These are phyloP conservation scores for Eidolon helvum DNA, from an alignment of 2,113 vertebrate genomes.

Conservation along the genomic window DNA sequence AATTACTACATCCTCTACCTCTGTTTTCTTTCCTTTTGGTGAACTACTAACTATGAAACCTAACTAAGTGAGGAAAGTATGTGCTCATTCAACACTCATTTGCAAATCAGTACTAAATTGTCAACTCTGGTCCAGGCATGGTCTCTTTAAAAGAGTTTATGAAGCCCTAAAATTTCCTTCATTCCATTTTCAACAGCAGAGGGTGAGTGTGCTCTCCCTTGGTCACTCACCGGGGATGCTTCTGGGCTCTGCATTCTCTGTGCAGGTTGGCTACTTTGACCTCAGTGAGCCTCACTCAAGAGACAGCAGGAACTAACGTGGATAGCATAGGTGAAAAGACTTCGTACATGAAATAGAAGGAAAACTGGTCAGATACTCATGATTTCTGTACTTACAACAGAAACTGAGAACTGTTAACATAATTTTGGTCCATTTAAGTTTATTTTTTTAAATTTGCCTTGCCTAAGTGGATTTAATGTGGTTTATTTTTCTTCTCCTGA, in stretches of 20 bases:
- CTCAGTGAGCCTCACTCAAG: background rate
- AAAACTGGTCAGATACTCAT: conserved; percentile 20
- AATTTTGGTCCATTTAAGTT: conserved; percentile 75
- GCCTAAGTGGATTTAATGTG: conserved; percentile 73
- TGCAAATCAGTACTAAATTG: background rate
- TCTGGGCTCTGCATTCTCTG: background rate
- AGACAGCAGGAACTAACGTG: background rate
- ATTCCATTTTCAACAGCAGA: background rate
- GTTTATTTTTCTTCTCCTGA: conserved; percentile 59
- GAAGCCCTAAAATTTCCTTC: background rate
- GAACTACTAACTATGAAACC: background rate
- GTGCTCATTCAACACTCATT: background rate
- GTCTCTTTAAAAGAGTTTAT: background rate
- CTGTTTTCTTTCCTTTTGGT: background rate
- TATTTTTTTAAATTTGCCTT: conserved; percentile 63
- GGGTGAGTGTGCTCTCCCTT: background rate
- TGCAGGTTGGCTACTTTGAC: background rate
- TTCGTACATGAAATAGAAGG: conserved; percentile 11
- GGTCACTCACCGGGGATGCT: no score
- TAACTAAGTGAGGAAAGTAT: background rate
- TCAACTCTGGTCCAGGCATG: background rate
- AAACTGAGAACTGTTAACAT: conserved; percentile 55
- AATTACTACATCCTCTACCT: background rate
- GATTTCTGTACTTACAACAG: conserved; percentile 62
- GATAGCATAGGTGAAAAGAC: background rate